Conservation (phyloP, 2,888 invertebrate species). For the Xestobium rufovillosum region DNA sequence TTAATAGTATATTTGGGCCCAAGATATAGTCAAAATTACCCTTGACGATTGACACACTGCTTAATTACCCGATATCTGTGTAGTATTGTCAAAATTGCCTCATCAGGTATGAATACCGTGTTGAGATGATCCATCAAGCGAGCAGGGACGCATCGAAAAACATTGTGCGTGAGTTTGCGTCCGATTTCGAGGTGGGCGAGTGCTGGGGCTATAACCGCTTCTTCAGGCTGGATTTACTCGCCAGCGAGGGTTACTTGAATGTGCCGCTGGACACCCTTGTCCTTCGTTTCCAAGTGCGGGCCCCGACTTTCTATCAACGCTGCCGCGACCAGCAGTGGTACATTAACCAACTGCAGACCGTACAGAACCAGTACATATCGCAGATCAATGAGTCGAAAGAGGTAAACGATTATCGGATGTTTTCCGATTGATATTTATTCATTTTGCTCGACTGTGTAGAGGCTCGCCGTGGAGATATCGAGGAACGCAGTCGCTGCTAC, state of each 20-base stretch:
- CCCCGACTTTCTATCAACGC: constrained; percentile 89
- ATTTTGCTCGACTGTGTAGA: constrained; percentile 40
- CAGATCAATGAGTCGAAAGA: constrained; percentile 83
- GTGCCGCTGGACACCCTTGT: constrained; percentile 76
- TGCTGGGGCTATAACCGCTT: constrained; percentile 96
- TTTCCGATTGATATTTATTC: too few relatives aligned
- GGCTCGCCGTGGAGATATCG: constrained; percentile 61
- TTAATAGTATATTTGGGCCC: too few relatives aligned
- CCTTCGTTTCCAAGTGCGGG: constrained; percentile 77
- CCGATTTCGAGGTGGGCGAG: constrained; percentile 93
- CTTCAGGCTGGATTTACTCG: constrained; percentile 80
- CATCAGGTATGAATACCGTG: constrained; percentile 84
- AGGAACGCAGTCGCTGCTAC: constrained; percentile 57
- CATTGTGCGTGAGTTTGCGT: constrained; percentile 89
- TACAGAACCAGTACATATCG: constrained; percentile 70
- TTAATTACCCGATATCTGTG: constrained; percentile 8
- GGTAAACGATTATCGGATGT: too few relatives aligned
- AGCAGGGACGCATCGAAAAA: constrained; percentile 77
- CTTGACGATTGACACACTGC: too few relatives aligned
- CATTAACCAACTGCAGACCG: constrained; percentile 73
- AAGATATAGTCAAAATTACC: too few relatives aligned
- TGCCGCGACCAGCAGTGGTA: constrained; percentile 92
- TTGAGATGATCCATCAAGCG: constrained; percentile 91
- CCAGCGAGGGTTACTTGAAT: constrained; percentile 85
- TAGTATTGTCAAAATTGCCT: too few relatives aligned